These are phyloP conservation scores for Drosophila mimica DNA, from an alignment of 2,888 invertebrate species.

Conservation along the genomic window DNA sequence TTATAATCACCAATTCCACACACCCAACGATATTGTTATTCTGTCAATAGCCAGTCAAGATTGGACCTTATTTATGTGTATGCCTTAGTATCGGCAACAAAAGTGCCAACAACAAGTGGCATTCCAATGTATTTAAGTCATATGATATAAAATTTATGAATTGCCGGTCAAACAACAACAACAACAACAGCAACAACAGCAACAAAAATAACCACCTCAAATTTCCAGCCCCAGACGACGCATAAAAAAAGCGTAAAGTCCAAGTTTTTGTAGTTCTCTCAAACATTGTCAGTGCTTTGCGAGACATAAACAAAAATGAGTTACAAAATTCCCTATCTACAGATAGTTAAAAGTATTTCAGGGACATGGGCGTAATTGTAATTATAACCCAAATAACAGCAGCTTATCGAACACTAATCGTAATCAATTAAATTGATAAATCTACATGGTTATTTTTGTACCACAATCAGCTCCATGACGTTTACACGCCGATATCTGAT, in stretches of 20 bases:
- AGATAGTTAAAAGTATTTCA: constrained; percentile 34
- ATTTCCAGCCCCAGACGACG: constrained; percentile 3
- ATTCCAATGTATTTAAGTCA: constrained; percentile 80
- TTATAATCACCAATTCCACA: constrained; percentile 61
- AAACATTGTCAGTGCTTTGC: background rate
- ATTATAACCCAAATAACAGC: constrained; percentile 10
- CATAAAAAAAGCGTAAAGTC: constrained; percentile 20
- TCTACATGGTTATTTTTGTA: constrained; percentile 5
- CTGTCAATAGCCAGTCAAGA: constrained; percentile 43
- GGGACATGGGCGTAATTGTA: constrained; percentile 15
- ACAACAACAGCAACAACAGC: constrained; percentile 11
- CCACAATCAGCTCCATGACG: constrained; percentile 23
- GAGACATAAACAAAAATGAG: background rate
- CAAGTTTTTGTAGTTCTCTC: constrained; percentile 6
- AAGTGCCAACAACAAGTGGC: constrained; percentile 25
- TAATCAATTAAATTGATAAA: constrained; percentile 28
- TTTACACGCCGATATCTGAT: constrained; percentile 11
- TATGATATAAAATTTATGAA: constrained; percentile 65
- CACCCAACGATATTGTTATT: constrained; percentile 60
- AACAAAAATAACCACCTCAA: constrained; percentile 29
- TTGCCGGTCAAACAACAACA: constrained; percentile 19
- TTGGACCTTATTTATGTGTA: constrained; percentile 3
- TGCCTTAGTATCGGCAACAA: constrained; percentile 4
- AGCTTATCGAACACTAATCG: background rate
- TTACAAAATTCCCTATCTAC: constrained; percentile 17